phyloP scores from a whole-genome alignment of 1,140 invertebrate species.

The Calephelis virginiensis region DNA sequence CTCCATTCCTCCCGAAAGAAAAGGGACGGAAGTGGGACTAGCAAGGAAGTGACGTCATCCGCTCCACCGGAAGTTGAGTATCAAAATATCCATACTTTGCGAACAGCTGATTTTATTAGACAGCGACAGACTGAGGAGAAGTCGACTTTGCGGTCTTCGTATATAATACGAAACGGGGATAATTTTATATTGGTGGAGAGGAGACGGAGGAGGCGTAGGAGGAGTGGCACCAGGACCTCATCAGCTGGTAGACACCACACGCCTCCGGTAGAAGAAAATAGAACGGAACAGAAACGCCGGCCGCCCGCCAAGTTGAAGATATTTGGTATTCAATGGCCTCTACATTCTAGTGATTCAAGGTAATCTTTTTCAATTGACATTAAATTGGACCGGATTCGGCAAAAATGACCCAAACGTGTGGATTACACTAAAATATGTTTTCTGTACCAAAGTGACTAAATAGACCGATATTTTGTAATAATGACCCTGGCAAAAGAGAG shows the following conservation, averaged over 20 bases:
- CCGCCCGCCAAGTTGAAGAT: constrained; percentile 72
- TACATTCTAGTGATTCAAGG: constrained; percentile 74
- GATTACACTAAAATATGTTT: too few species aligned
- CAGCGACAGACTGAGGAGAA: constrained; percentile 69
- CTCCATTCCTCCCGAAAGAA: constrained; percentile 78
- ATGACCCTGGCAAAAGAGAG: too few species aligned
- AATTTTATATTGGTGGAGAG: constrained; percentile 76
- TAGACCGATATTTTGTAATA: too few species aligned
- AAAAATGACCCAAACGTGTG: too few species aligned
- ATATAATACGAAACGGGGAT: constrained; percentile 75
- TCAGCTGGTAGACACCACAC: constrained; percentile 67
- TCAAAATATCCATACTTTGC: constrained; percentile 71
- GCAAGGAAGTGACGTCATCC: constrained; percentile 58
- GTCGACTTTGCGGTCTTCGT: constrained; percentile 71
- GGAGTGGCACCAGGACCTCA: constrained; percentile 69
- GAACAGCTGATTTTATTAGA: constrained; percentile 72
- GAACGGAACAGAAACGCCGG: constrained; percentile 65
- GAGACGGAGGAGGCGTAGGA: constrained; percentile 60
- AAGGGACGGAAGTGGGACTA: constrained; percentile 74
- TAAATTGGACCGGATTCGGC: too few species aligned
- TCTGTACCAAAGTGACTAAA: too few species aligned
- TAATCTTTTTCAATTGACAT: constrained; percentile 28
- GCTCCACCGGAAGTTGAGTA: constrained; percentile 66
- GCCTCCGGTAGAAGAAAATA: constrained; percentile 59
- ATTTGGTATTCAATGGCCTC: constrained; percentile 77